Percentiles rank a stretch among this genome's conserved stretches.
phyloP scores from a whole-genome alignment of 2,888 invertebrate genomes.

The Clanis bilineata region DNA sequence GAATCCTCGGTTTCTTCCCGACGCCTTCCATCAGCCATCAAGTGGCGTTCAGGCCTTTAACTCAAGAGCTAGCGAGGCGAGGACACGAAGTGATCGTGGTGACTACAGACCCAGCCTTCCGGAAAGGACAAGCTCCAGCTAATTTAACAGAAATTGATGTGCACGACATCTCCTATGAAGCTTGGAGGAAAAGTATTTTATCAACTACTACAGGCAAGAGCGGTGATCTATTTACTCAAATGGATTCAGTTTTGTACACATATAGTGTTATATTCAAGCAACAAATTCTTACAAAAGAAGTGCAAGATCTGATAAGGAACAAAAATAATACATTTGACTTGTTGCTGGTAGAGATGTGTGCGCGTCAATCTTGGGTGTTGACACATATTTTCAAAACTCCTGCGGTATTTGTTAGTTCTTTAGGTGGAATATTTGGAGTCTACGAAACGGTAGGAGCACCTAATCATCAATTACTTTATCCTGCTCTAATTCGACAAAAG shows the following conservation, averaged over 20 bases:
- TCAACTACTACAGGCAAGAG: constrained; percentile 23
- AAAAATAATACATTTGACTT: constrained; percentile 46
- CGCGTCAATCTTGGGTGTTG: constrained; percentile 35
- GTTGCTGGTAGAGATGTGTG: constrained; percentile 43
- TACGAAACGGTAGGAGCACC: constrained; percentile 37
- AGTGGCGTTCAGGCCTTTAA: constrained; percentile 58
- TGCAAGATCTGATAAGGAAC: constrained; percentile 34
- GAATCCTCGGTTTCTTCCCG: constrained; percentile 47
- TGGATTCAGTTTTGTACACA: constrained; percentile 8
- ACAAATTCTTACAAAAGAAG: constrained; percentile 24
- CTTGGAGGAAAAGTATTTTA: constrained; percentile 27
- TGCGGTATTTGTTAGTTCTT: constrained; percentile 50
- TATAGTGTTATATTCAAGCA: constrained; percentile 23
- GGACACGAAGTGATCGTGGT: constrained; percentile 70
- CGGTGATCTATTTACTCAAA: constrained; percentile 20
- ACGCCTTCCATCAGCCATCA: constrained; percentile 72
- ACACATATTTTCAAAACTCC: constrained; percentile 48
- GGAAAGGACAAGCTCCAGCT: constrained; percentile 37
- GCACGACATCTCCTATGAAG: constrained; percentile 46
- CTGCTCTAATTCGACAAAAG: constrained; percentile 28
- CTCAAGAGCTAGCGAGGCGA: constrained; percentile 54
- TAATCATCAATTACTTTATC: constrained; percentile 42
- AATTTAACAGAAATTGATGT: constrained; percentile 68
- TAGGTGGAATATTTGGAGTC: constrained; percentile 31
- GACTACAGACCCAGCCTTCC: constrained; percentile 60